Base-by-base conservation (phyloP, 2,113 vertebrate genomes). In the Notechis scutatus region DNA sequence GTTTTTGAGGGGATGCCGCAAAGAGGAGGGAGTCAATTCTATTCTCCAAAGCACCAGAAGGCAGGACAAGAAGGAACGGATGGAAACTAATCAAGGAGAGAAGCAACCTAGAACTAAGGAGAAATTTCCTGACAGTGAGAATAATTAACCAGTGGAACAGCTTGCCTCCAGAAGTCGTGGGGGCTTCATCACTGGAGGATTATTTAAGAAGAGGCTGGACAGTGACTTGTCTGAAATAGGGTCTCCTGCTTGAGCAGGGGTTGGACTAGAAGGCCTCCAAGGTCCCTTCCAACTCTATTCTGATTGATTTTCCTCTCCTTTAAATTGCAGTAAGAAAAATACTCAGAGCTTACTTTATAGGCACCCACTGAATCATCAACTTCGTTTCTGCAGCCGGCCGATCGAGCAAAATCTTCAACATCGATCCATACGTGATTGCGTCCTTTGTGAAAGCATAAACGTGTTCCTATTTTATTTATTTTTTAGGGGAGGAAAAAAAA, bases 391-490 rank as follows among this genome's bases (percentile, higher is more conserved):
- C 98, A 98, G 93, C 98, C 97, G 93, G 98, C 98, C 7, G 97
- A 97, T 95, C 98, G 98, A 92, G 97, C 96, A 92, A 99, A 98
- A 91, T 99, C 99, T 96, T 99, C 99, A 21, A 98, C 98, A 56
- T 99, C 98, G 95, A 99, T 98, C 99, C 99, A 99, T 91, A 99
- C 98, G 90, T 98, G 98, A 95, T 98, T 98, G 94, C 93, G 97
- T 92, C 99, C 99, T 96, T 98, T 98, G 95, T 99, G 99, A 97
- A 99, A 99, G 95, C 99, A 99, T 86, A 99, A 96, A 92, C 99
- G 98, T 92, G 99, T 99, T 96, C 99, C 99, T 99, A 91, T 86
- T 94, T 24, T 54, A 15, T 94, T 94, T 92, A 95, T 91, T 39
- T n/a, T 64, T 64, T 64, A 64, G 61, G 8, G 10, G 59, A 26